Evolutionary conservation across 2,888 invertebrate genomes (phyloP).

Genomic region (Amiota communis): DNA sequence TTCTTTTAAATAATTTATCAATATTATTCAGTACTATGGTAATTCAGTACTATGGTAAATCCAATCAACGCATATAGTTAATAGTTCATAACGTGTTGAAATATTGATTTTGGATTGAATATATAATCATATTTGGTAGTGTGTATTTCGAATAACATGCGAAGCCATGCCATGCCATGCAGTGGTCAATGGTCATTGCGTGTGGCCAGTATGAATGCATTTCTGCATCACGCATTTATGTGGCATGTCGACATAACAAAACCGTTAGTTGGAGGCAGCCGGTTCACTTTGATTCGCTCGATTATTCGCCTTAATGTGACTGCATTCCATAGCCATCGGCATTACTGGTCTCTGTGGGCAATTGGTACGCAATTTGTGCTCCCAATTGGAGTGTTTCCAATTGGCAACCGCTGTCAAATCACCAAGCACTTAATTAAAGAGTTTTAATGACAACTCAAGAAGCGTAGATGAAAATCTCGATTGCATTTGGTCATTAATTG

Average conservation of each 20-base stretch:
- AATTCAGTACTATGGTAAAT: too few species aligned
- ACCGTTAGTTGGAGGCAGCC: conserved; percentile 51
- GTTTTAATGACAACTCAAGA: conserved; percentile 41
- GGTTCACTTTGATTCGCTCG: background rate
- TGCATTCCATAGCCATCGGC: conserved; percentile 29
- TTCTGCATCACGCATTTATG: conserved; percentile 45
- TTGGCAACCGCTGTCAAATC: conserved; percentile 59
- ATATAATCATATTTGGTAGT: too few species aligned
- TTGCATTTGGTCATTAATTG: conserved; percentile 37
- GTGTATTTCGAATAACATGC: too few species aligned
- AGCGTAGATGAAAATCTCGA: conserved; percentile 12
- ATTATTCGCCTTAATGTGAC: background rate
- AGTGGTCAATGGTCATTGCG: background rate
- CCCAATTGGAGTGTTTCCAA: conserved; percentile 48
- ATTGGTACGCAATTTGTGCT: conserved; percentile 64
- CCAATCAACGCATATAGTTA: too few species aligned
- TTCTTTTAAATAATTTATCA: too few species aligned
- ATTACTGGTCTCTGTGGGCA: conserved; percentile 36
- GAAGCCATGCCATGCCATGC: too few species aligned
- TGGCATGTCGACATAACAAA: conserved; percentile 4
- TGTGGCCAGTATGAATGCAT: conserved; percentile 55
- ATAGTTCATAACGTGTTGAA: too few species aligned
- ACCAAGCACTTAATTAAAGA: conserved; percentile 57
- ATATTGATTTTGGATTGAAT: too few species aligned
- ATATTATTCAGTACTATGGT: too few species aligned